Conservation (phyloP, 1,140 invertebrate species). For the Diabrotica undecimpunctata region DNA sequence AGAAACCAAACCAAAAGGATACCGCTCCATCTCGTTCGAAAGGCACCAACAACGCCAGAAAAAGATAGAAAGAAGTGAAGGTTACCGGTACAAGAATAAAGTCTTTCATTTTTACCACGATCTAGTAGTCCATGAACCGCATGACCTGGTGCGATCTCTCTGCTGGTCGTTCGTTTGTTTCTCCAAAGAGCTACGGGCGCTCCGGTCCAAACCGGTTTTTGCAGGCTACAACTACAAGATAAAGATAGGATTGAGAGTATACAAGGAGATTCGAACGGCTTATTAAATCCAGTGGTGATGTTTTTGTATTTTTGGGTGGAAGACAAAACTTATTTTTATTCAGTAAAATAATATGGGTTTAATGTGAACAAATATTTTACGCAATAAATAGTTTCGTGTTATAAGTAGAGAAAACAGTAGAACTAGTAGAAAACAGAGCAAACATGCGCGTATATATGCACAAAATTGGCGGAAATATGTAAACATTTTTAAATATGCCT, state of each 20-base stretch:
- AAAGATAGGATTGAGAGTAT: constrained; percentile 6
- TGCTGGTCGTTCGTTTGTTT: constrained; percentile 36
- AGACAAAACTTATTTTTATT: too few relatives aligned
- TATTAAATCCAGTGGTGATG: too few relatives aligned
- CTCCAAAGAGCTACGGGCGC: constrained; percentile 24
- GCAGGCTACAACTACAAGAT: constrained; percentile 21
- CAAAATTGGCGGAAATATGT: too few relatives aligned
- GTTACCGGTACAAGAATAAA: constrained; percentile 29
- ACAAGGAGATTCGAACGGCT: neutral
- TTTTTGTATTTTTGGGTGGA: too few relatives aligned
- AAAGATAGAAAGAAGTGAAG: constrained; percentile 8
- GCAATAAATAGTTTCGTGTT: too few relatives aligned
- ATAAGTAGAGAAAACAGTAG: too few relatives aligned
- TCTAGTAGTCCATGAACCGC: constrained; percentile 41
- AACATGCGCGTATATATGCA: too few relatives aligned
- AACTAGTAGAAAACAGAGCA: too few relatives aligned
- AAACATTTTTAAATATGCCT: too few relatives aligned
- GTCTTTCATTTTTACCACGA: constrained; percentile 35
- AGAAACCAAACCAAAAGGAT: neutral
- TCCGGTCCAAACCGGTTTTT: constrained; percentile 33
- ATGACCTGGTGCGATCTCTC: constrained; percentile 37
- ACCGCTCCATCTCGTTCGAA: too few relatives aligned
- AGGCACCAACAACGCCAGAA: neutral
- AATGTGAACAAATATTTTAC: too few relatives aligned
- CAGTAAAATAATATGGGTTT: too few relatives aligned